Evolutionary conservation across 1,140 invertebrate species (phyloP), one percentile per base, ranked within the genome.

Genomic region (Mylabris phalerata): DNA sequence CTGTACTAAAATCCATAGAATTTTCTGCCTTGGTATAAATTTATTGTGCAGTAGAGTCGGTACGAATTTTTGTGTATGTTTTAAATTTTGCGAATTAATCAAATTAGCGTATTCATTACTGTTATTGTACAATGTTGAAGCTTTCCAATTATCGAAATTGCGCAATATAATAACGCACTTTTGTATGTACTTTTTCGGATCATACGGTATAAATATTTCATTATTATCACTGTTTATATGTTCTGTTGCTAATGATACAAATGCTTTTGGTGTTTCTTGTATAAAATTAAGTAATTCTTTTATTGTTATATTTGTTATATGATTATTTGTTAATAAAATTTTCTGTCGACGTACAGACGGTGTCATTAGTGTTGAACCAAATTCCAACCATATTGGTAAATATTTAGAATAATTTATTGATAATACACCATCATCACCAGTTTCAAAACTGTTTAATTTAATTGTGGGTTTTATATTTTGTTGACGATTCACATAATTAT

Each of bases 21-120:
- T 73, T 56, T 81, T 79, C 71, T 89, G 86, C 41, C 88, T 73
- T 0, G 87, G 87, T 55, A 88, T 78, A 70, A 85, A 85, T 40
- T 60, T 73, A 57, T 64, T 64, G 26, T 67, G 62, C 50, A 63
- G 49, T 46, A 61, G 39, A 13, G 78, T 61, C 0, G 83, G 82
- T 61, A 78, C 75, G 69, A 83, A 85, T 62, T 82, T 84, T 63
- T 85, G 82, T 9, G 77, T 71, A 26, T 79, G 73, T 68, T 84
- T 84, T 10, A 71, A 57, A 45, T 73, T 74, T 69, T 81, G 79
- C 7, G 74, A 71, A 57, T 74, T 72, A 13, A 78, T 63, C 9
- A 73, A 59, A 60, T 77, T 75, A 0, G 70, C 62, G 52, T 67
- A 62, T 39, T 75, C 71, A 9, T 66, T 56, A 6, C 55, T 62